Evolutionary conservation across 2,888 invertebrate genomes (phyloP).

Genomic region (Margaritifera margaritifera): DNA sequence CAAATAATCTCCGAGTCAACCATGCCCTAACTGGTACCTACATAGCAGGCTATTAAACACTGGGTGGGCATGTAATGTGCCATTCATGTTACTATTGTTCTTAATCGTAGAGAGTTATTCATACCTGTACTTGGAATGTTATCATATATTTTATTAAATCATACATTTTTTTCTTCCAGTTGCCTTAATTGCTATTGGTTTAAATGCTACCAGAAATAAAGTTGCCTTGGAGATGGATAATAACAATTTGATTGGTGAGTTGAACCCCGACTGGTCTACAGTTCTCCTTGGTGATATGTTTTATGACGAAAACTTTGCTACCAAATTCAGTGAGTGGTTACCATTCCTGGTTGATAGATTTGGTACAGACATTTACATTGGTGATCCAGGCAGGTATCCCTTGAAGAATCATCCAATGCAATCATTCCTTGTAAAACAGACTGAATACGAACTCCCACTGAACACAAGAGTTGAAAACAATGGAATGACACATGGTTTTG

Average conservation of each 20-base stretch:
- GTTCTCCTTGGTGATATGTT: slow-evolving; percentile 83
- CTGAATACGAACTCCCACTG: slow-evolving; percentile 42
- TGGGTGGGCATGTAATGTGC: too few species aligned
- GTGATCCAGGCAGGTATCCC: slow-evolving; percentile 64
- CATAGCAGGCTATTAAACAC: too few species aligned
- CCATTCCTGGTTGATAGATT: slow-evolving; percentile 15
- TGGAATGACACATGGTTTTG: slow-evolving; percentile 52
- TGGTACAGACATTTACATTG: slow-evolving; percentile 53
- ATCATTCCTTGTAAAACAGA: slow-evolving; percentile 34
- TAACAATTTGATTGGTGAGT: slow-evolving; percentile 75
- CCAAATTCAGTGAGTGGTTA: slow-evolving; percentile 54
- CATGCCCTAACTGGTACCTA: too few species aligned
- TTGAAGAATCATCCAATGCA: slow-evolving; percentile 51
- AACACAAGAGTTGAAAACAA: slow-evolving; percentile 49
- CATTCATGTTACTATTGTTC: background rate
- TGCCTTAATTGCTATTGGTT: slow-evolving; percentile 57
- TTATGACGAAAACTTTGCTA: slow-evolving; percentile 75
- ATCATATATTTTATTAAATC: background rate
- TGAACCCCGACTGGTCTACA: slow-evolving; percentile 74
- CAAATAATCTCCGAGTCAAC: too few species aligned
- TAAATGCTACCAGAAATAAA: slow-evolving; percentile 63
- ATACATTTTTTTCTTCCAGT: slow-evolving; percentile 50
- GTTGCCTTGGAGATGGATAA: slow-evolving; percentile 76
- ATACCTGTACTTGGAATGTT: too few species aligned
- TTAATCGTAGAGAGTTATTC: too few species aligned